phyloP scores from a whole-genome alignment of 2,113 vertebrate genomes.

The Mormyrus iriodes region DNA sequence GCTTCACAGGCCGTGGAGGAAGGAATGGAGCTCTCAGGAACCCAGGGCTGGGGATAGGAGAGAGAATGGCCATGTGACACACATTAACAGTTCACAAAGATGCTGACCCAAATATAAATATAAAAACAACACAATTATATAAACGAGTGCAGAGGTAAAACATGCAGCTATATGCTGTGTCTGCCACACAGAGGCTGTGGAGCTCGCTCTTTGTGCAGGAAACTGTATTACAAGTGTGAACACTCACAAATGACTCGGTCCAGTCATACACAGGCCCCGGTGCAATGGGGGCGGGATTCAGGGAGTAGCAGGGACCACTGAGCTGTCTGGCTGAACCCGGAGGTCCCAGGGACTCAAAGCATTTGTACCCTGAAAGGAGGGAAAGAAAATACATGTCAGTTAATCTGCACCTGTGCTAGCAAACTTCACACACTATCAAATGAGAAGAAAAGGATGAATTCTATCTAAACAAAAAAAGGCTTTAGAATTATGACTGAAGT shows the following conservation, averaged over 20 bases:
- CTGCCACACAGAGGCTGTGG: background rate
- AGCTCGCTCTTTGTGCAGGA: background rate
- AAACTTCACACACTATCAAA: background rate
- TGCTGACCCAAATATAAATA: background rate
- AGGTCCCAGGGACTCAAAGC: constrained; percentile 59
- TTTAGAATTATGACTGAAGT: background rate
- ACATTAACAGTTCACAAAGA: constrained; percentile 7
- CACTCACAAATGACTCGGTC: constrained; percentile 69
- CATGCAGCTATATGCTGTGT: background rate
- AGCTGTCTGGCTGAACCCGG: constrained; percentile 59
- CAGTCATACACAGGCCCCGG: constrained; percentile 56
- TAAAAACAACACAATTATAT: background rate
- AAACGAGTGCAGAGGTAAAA: background rate
- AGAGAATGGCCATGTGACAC: constrained; percentile 4
- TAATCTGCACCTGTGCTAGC: background rate
- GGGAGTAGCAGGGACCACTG: constrained; percentile 55
- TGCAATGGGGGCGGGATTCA: constrained; percentile 53
- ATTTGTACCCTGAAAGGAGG: constrained; percentile 62
- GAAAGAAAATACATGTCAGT: constrained; percentile 8
- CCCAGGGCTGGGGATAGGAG: constrained; percentile 48
- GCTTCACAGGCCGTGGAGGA: constrained; percentile 55
- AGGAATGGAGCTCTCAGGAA: constrained; percentile 59
- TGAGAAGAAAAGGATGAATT: background rate
- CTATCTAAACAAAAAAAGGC: background rate
- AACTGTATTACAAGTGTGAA: background rate